These are phyloP conservation scores for Chloroceryle aenea DNA, from an alignment of 2,113 vertebrate genomes.

Conservation along the genomic window DNA sequence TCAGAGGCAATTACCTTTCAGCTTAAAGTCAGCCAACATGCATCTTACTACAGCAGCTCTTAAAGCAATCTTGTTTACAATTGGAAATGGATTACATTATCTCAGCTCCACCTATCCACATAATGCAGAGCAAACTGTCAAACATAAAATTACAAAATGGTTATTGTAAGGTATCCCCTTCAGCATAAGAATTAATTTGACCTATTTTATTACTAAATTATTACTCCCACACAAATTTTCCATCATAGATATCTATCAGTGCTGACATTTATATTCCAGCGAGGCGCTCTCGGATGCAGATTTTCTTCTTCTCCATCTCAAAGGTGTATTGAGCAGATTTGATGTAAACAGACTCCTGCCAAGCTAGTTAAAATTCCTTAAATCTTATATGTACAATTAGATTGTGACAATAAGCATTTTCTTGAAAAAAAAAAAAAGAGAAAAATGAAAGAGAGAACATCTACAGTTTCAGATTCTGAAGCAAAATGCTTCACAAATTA, in stretches of 20 bases:
- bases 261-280: constrained; percentile 61
- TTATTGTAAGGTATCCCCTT: constrained; percentile 69
- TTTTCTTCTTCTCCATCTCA: constrained; percentile 38
- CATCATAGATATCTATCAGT: constrained; percentile 63
- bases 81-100: constrained; percentile 66
- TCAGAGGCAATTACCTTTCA: constrained; percentile 67
- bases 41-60: constrained; percentile 65
- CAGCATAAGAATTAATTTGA: constrained; percentile 68
- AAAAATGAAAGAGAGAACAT: not conserved
- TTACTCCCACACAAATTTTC: constrained; percentile 72
- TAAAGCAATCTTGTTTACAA: constrained; percentile 67
- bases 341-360: constrained; percentile 51
- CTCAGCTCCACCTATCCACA: constrained; percentile 50
- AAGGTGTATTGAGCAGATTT: constrained; percentile 57
- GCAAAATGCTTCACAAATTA: not conserved
- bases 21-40: constrained; percentile 47
- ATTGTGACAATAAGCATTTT: constrained; percentile 24
- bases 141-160: constrained; percentile 69
- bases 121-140: constrained; percentile 61
- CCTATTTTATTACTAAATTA: constrained; percentile 73
- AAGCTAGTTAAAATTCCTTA: constrained; percentile 64
- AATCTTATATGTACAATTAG: constrained; percentile 61
- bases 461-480: not conserved
- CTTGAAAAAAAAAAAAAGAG: not conserved
- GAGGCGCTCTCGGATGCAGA: constrained; percentile 29